Base-by-base conservation (phyloP, 53 echinoderm and acorn worm species). In the Mesocentrotus franciscanus region DNA sequence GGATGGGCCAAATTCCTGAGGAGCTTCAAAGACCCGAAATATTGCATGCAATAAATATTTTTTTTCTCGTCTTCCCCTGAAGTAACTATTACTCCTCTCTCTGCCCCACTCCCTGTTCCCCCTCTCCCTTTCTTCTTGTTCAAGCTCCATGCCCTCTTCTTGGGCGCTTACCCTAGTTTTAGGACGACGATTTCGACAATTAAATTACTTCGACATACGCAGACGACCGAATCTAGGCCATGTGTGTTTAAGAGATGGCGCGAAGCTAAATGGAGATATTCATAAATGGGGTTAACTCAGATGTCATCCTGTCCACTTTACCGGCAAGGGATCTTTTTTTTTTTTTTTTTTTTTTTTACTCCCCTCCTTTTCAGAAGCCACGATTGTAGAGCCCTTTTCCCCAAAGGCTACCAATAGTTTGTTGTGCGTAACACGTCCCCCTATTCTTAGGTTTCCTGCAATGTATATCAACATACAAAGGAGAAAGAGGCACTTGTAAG, bases 191-290 rank as follows among this genome's bases (percentile, higher is more conserved):
- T 94, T 94, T 94, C 66, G 87, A 94, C 95, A 94, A 85, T 94
- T 85, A 94, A 94, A 94, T 94, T 94, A 94, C 85, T 94, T 85
- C 95, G 95, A 85, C 95, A 94, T 68, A 94, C 95, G 85, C 95
- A 94, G 95, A 94, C 95, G 87, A 49, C 56, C 66, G 71, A 68
- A 94, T 71, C 85, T 94, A 94, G 95, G 95, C 95, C 95, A 94
- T 94, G 95, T 94, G 71, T 94, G 87, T 94, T 85, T 94, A 94
- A 94, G 95, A 85, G 95, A 94, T 85, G 95, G 95, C 66, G 95
- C 85, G 87, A 62, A 85, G 94, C 95, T 94, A 94, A 81, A 94
- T 85, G 87, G 95, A 85, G 87, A 94, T 94, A 94, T 94, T 94
- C 85, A 85, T 94, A 94, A 93, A 93, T 93, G 93, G 81, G 93